Evolutionary conservation across 2,888 invertebrate species (phyloP), one percentile per base, ranked within the genome.

Genomic region (Encarsia formosa): DNA sequence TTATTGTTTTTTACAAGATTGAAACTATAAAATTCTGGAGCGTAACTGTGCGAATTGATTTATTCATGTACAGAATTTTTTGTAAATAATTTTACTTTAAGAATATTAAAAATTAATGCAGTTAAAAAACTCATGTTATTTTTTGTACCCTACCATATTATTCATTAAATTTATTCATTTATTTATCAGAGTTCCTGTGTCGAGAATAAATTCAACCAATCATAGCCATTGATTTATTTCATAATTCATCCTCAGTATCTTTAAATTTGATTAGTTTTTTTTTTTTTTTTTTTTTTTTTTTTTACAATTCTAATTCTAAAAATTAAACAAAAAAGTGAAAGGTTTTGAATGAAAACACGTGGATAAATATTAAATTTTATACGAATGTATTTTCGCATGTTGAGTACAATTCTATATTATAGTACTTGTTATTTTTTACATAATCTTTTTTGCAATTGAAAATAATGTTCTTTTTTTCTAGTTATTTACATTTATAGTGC

Each of bases 401-500:
- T 59, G 68, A 71, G 68, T 71, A 71, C 68, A 70, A 73, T 71
- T 67, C 67, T 71, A 71, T 67, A 68, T 71, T 67, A 72, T 66
- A 52, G 69, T 70, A 69, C 64, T 52, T 69, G 67, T 67, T 65
- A 69, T 64, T 70, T 70, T 70, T 71, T 67, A 73, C 65, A 68
- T 66, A 67, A 64, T 64, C 60, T 61, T 64, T 68, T 66, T 65
- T 65, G 68, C 70, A 68, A 66, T 68, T 71, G 64, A 71, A 73
- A 72, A 73, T 73, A 73, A 73, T 66, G 60, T 60, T 68, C n/a
- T n/a, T n/a, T 70, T 65, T 64, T 66, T 70, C 70, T 73, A 73
- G 67, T 68, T 71, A 73, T 72, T 64, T 71, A 73, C 70, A 73
- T 54, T 54, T 66, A 69, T 66, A 64, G 71, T 73, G 73, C 69